Evolutionary conservation across 2,113 vertebrate species (phyloP), one percentile per base, ranked within the genome.

Genomic region (Setophaga kirtlandii): DNA sequence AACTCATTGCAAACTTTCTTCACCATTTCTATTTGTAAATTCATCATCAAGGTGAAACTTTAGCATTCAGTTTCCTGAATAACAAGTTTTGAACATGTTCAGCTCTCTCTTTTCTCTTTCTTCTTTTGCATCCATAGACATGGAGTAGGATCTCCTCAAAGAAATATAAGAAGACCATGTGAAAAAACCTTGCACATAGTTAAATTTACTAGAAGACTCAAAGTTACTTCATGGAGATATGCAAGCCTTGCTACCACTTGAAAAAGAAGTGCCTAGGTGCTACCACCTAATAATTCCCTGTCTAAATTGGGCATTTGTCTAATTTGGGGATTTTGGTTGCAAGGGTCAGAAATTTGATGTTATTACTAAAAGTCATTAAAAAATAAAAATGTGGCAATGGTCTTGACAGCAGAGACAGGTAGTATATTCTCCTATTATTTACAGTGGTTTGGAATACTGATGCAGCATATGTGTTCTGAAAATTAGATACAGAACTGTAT

Each of bases 321-420:
- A 12, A 56, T 63, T 63, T 42, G 18, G 8, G 27, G 8, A 33
- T 47, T 68, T 76, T 56, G 33, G 4, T 62, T 85, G 83, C 50
- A 53, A 63, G 56, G 39, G 6, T 59, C 2, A 42, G 52, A 83
- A 71, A 55, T 15, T 14, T 49, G 3, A 16, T n/a, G n/a, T n/a
- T 71, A 39, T 44, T 55, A 41, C 3, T 44, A 62, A 47, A 63
- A 41, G 1, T 42, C 0, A 60, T 42, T 8, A 30, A 49, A 56
- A 33, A 20, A 39, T 1, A 16, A 33, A 23, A 53, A 52, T 1
- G 21, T n/a, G 6, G 2, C 27, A 15, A 49, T 44, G 15, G 2
- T 64, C 49, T 49, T 42, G 16, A 24, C 35, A 68, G n/a, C 6
- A 76, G 30, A 86, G 37, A 83, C 12, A 63, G 19, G 17, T 24